phyloP scores from a whole-genome alignment of 2,113 vertebrate genomes.

The Anarhynchus alexandrinus region DNA sequence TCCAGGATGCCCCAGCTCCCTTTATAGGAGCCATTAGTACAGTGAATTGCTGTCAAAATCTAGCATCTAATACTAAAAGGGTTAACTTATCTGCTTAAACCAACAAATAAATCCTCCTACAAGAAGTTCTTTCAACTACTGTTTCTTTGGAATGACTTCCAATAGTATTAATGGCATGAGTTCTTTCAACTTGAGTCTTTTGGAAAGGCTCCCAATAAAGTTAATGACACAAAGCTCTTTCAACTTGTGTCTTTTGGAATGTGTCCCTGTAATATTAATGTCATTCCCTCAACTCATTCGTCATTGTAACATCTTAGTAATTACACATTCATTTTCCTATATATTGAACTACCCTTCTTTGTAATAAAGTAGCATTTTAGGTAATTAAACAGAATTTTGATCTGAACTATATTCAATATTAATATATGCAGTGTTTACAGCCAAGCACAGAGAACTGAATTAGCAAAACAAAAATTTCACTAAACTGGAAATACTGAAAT shows the following conservation, averaged over 20 bases:
- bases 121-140: not conserved
- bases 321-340: slow-evolving; percentile 39
- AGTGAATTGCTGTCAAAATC: not conserved
- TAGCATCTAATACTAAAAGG: not conserved
- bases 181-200: slow-evolving; percentile 36
- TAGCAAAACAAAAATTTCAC: not conserved
- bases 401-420: not conserved
- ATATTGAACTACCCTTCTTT: slow-evolving; percentile 11
- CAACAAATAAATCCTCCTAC: not conserved
- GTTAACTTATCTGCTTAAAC: slow-evolving; percentile 1
- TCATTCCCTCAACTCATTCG: not conserved
- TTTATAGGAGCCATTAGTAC: not conserved
- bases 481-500: not conserved
- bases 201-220: not conserved
- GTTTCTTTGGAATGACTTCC: not conserved
- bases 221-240: slow-evolving; percentile 38
- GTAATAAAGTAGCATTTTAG: not conserved
- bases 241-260: slow-evolving; percentile 25
- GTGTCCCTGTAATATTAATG: not conserved
- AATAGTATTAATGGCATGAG: not conserved
- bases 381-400: slow-evolving; percentile 4
- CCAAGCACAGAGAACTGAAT: not conserved
- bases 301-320: not conserved
- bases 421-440: not conserved
- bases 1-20: not conserved